phyloP scores from a whole-genome alignment of 2,797 vertebrate genomes.

The Aratinga solstitialis region DNA sequence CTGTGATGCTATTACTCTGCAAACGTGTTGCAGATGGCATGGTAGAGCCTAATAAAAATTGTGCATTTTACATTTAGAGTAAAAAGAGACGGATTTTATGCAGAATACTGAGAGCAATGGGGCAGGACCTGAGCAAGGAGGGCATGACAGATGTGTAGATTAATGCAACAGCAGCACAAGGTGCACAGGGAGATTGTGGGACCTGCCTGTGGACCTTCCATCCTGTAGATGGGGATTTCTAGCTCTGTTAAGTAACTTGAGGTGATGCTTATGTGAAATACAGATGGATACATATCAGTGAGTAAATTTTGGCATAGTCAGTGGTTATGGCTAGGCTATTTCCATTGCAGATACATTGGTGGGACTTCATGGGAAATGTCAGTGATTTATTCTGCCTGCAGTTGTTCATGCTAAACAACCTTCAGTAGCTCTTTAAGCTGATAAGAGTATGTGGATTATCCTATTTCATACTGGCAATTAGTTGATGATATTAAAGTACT shows the following conservation, averaged over 20 bases:
- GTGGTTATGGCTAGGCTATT: neutral
- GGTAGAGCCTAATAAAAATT: neutral
- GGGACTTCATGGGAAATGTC: neutral
- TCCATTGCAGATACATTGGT: neutral
- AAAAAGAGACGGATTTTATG: neutral
- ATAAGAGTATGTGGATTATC: neutral
- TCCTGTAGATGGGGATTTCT: neutral
- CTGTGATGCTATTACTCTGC: neutral
- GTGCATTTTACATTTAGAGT: neutral
- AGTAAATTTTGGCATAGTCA: neutral
- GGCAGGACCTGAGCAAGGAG: neutral
- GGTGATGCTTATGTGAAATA: neutral
- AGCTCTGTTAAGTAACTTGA: neutral
- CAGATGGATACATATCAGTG: neutral
- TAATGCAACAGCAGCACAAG: neutral
- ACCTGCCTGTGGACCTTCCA: neutral
- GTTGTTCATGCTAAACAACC: neutral
- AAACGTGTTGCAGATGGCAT: neutral
- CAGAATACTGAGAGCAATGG: neutral
- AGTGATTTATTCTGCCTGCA: constrained; percentile 15
- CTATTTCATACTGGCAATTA: constrained; percentile 32
- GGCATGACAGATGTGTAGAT: neutral
- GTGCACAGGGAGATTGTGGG: neutral
- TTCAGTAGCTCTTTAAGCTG: constrained; percentile 19
- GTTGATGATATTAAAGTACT: constrained; percentile 12